Conservation (phyloP, 2,888 invertebrate species). For the Nasonovia ribisnigri region DNA sequence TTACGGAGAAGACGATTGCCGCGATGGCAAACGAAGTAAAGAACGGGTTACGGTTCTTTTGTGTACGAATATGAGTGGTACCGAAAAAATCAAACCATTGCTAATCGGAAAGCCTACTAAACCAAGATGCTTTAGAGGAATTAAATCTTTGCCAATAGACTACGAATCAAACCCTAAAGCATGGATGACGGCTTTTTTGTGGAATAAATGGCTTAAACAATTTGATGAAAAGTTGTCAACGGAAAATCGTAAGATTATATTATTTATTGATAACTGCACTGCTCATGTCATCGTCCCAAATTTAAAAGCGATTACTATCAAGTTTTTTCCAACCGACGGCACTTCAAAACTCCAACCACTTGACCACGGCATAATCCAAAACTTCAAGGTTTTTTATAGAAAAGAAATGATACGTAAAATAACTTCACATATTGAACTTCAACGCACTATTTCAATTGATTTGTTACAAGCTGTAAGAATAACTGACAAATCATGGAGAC, state of each 20-base stretch:
- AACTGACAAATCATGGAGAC: constrained; percentile 24
- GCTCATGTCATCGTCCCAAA: background rate
- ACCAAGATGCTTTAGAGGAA: background rate
- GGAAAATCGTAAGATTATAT: background rate
- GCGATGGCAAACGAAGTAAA: background rate
- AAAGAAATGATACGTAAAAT: background rate
- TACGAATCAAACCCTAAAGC: background rate
- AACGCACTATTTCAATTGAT: background rate
- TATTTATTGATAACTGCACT: background rate
- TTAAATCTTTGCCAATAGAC: constrained; percentile 10
- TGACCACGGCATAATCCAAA: background rate
- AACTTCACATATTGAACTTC: background rate
- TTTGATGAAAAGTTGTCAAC: background rate
- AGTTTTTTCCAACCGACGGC: background rate
- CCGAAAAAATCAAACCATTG: background rate
- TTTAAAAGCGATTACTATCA: constrained; percentile 3
- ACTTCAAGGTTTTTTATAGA: constrained; percentile 1
- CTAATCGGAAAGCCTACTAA: background rate
- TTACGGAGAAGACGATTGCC: background rate
- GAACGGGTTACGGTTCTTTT: constrained; percentile 10
- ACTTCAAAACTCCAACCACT: background rate
- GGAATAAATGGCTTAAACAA: constrained; percentile 1
- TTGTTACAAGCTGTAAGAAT: background rate
- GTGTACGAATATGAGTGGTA: constrained; percentile 40
- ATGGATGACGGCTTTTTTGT: background rate